Evolutionary conservation across 2,797 vertebrate genomes (phyloP), one percentile per base, ranked within the genome.

Genomic region (Morelia viridis): DNA sequence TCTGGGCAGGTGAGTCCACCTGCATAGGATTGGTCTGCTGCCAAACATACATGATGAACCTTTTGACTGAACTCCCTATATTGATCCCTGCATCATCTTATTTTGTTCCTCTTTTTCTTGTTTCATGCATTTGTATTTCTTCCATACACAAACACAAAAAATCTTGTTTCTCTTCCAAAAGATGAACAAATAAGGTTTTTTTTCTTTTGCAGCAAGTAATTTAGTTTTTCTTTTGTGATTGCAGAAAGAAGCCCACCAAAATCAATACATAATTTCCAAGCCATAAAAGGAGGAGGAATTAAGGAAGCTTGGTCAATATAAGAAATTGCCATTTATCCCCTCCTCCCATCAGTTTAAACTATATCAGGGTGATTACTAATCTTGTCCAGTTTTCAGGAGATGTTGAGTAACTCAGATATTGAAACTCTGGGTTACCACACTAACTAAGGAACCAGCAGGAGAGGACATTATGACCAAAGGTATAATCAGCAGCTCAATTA

Each of bases 231-330:
- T 94, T 96, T 95, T 89, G 94, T 96, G 94, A 96, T 95, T 94
- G 93, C 93, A 93, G 95, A 94, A 96, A 95, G 94, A 96, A 96
- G 92, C 94, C 92, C 90, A 68, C 92, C 89, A 92, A 96, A 97
- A 97, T 97, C 97, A 94, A 96, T 97, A 95, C 89, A 71, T 90
- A 60, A 92, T 94, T 97, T 92, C 94, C 87, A 94, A 94, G 92
- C 64, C 65, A 61, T 92, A 95, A n/a, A 50, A 12, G n/a, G 8
- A 19, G 71, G 22, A 0, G 88, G 91, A 95, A 93, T 31, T 92
- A 93, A 95, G 92, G 89, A 92, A 93, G 94, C 93, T 96, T 57
- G 80, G 96, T 93, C 96, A 97, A 96, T 96, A 96, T 93, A 96
- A 95, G 96, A 96, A 96, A 97, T 95, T 94, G 94, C 85, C 61